These are phyloP conservation scores for Chionoecetes opilio DNA, from an alignment of 1,140 invertebrate species.

Conservation along the genomic window DNA sequence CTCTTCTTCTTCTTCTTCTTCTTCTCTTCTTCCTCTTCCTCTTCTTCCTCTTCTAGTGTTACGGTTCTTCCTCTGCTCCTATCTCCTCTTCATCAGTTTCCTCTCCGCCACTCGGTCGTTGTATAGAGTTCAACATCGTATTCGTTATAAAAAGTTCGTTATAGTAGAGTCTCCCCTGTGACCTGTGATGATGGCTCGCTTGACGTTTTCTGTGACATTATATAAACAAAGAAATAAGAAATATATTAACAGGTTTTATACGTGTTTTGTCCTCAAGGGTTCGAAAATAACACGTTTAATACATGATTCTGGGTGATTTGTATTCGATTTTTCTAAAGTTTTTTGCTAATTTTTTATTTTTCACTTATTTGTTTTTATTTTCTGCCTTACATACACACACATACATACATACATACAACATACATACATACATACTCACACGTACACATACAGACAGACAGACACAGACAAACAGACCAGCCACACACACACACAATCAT, in stretches of 20 bases:
- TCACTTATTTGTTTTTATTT: not conserved
- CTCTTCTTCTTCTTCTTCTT: not conserved
- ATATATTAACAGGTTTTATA: too few species aligned
- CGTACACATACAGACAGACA: not conserved
- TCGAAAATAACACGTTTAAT: too few species aligned
- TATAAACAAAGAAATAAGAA: too few species aligned
- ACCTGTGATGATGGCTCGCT: too few species aligned
- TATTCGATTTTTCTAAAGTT: not conserved
- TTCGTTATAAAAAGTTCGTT: too few species aligned
- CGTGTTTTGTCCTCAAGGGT: too few species aligned
- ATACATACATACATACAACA: slow-evolving; percentile 58
- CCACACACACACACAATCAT: not conserved
- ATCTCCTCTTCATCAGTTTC: not conserved
- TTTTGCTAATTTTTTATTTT: not conserved
- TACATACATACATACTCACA: slow-evolving; percentile 22
- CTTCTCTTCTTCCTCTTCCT: not conserved
- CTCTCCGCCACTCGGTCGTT: too few species aligned
- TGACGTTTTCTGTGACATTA: too few species aligned
- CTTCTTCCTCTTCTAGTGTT: not conserved
- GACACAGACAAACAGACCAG: too few species aligned
- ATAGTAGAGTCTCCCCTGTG: too few species aligned
- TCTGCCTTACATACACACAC: not conserved
- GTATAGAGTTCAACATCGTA: too few species aligned
- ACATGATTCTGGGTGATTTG: too few species aligned
- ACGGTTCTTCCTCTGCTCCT: not conserved